Evolutionary conservation across 2,113 vertebrate species (phyloP).

Genomic region (Brachyhypopomus gauderio): DNA sequence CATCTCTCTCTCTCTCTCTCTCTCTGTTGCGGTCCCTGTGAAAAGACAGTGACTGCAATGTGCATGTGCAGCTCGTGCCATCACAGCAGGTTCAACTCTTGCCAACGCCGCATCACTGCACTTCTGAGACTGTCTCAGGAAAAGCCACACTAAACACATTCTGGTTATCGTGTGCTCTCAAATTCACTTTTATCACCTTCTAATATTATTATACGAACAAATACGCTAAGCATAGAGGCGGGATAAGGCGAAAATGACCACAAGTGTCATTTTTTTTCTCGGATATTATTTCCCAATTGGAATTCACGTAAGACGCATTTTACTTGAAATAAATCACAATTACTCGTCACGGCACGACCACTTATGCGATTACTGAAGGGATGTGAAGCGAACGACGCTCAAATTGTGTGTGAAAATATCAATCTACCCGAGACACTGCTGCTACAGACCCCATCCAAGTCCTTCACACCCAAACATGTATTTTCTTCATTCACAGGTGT

Average conservation of each 20-base stretch:
- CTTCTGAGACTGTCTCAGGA: neutral
- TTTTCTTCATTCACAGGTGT: too few species aligned
- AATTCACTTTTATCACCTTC: neutral
- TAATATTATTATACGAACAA: neutral
- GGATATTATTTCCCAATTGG: too few species aligned
- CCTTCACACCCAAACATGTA: neutral
- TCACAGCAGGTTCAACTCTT: slow-evolving; percentile 43
- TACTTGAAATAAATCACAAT: too few species aligned
- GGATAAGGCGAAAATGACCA: too few species aligned
- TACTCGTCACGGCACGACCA: neutral
- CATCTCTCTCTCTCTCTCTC: slow-evolving; percentile 26
- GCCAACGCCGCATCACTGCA: slow-evolving; percentile 25
- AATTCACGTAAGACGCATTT: too few species aligned
- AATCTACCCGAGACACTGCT: slow-evolving; percentile 5
- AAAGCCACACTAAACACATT: neutral
- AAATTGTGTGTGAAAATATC: slow-evolving; percentile 9
- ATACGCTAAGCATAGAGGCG: neutral
- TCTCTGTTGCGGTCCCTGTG: slow-evolving; percentile 32
- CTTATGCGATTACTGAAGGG: slow-evolving; percentile 6
- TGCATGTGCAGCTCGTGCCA: slow-evolving; percentile 34
- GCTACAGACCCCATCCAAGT: neutral
- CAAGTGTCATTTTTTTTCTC: too few species aligned
- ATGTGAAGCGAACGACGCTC: neutral
- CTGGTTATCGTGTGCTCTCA: neutral
- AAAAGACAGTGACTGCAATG: slow-evolving; percentile 32